phyloP scores from a whole-genome alignment of 2,797 vertebrate species.

The Poeciliopsis paucimaculata region DNA sequence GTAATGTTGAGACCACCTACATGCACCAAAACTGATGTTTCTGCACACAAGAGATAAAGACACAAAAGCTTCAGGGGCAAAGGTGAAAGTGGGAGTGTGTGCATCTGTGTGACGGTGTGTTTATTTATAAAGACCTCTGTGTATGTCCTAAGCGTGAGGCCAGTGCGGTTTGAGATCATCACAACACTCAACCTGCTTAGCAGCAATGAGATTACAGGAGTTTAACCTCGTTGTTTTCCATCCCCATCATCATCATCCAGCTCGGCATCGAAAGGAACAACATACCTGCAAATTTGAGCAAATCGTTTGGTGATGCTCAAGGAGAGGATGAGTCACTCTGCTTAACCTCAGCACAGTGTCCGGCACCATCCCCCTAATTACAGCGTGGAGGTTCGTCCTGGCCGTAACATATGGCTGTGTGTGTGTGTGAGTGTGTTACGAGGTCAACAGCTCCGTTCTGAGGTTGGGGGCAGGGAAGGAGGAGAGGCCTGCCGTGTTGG shows the following conservation, averaged over 20 bases:
- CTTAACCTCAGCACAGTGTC: slow-evolving; percentile 47
- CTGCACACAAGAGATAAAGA: slow-evolving; percentile 53
- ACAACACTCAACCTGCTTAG: slow-evolving; percentile 46
- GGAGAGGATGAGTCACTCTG: slow-evolving; percentile 19
- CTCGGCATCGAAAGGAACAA: slow-evolving; percentile 6
- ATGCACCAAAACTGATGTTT: slow-evolving; percentile 37
- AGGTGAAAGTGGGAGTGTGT: slow-evolving; percentile 53
- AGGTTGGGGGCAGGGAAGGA: slow-evolving; percentile 35
- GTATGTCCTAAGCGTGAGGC: slow-evolving; percentile 59
- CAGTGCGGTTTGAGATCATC: slow-evolving; percentile 44
- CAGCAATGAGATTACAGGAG: slow-evolving; percentile 46
- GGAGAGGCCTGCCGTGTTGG: slow-evolving; percentile 46
- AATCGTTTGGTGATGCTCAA: slow-evolving; percentile 16
- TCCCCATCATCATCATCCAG: slow-evolving; percentile 8
- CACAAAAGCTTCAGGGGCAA: slow-evolving; percentile 37
- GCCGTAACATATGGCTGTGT: slow-evolving; percentile 74
- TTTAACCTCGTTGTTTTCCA: slow-evolving; percentile 1
- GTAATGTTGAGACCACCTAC: slow-evolving; percentile 28
- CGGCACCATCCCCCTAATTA: slow-evolving; percentile 69
- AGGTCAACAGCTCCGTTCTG: slow-evolving; percentile 70
- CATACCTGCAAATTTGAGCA: slow-evolving; percentile 45
- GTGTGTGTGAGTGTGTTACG: slow-evolving; percentile 57
- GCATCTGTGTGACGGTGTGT: slow-evolving; percentile 42
- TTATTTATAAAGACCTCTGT: slow-evolving; percentile 65
- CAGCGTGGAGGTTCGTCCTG: slow-evolving; percentile 51